Percentiles rank a stretch among this genome's conserved stretches.
These are phyloP conservation scores for Thera britannica DNA, from an alignment of 2,888 invertebrate genomes.

Conservation along the genomic window DNA sequence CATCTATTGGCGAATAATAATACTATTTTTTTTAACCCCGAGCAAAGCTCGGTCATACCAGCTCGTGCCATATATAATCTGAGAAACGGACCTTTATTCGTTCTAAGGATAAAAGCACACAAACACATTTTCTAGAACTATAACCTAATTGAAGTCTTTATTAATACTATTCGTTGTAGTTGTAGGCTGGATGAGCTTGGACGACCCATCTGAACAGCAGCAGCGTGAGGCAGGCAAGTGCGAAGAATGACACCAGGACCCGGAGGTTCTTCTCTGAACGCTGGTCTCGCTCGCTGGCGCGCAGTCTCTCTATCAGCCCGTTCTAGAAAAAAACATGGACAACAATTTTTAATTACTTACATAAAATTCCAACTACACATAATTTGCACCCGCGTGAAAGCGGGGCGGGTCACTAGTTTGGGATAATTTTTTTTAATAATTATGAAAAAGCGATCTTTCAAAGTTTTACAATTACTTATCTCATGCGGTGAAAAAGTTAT, in stretches of 20 bases:
- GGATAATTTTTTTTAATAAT: too few species aligned
- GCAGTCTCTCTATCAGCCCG: conserved; percentile 74
- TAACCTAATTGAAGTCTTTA: conserved; percentile 5
- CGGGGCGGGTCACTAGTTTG: too few species aligned
- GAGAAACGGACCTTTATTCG: neutral
- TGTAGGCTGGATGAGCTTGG: conserved; percentile 65
- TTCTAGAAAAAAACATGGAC: conserved; percentile 60
- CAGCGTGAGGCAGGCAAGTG: conserved; percentile 63
- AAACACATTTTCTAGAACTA: neutral
- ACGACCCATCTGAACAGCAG: conserved; percentile 75
- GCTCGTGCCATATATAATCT: neutral
- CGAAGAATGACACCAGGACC: conserved; percentile 71
- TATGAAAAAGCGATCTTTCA: too few species aligned
- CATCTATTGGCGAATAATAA: too few species aligned
- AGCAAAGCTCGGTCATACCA: too few species aligned
- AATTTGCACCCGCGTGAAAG: too few species aligned
- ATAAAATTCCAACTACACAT: too few species aligned
- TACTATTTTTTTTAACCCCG: too few species aligned
- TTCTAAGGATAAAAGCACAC: neutral
- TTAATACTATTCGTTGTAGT: conserved; percentile 42
- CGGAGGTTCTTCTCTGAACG: conserved; percentile 71
- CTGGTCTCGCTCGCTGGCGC: conserved; percentile 74
- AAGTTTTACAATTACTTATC: too few species aligned
- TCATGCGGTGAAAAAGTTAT: too few species aligned
- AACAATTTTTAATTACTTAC: too few species aligned